Evolutionary conservation across 1,140 invertebrate genomes (phyloP).

Genomic region (Calosoma granatense): DNA sequence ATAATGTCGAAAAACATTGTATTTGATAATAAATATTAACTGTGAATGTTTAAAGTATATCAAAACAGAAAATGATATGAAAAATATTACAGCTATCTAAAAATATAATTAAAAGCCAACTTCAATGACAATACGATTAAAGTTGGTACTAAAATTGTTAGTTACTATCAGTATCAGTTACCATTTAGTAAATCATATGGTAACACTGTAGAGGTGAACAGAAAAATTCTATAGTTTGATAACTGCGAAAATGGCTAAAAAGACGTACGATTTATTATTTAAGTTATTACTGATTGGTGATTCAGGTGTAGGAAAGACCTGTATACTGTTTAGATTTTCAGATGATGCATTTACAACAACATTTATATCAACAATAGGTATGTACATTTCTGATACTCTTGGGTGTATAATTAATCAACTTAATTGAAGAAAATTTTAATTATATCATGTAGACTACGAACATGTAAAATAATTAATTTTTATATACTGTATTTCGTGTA

Average conservation of each 20-base stretch:
- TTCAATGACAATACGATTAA: too few relatives aligned
- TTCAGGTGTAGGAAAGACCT: constrained; percentile 97
- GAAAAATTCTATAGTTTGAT: too few relatives aligned
- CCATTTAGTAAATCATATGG: too few relatives aligned
- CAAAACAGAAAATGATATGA: too few relatives aligned
- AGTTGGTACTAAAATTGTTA: too few relatives aligned
- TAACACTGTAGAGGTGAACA: too few relatives aligned
- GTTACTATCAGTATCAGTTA: too few relatives aligned
- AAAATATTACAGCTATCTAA: too few relatives aligned
- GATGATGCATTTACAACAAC: constrained; percentile 98
- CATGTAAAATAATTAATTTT: neutral
- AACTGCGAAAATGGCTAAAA: constrained; percentile 67
- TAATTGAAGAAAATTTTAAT: constrained; percentile 5
- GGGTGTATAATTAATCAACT: constrained; percentile 5
- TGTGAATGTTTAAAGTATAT: too few relatives aligned
- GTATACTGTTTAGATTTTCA: constrained; percentile 95
- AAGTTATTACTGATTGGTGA: constrained; percentile 96
- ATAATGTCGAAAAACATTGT: too few relatives aligned
- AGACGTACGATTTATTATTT: constrained; percentile 97
- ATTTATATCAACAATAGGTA: constrained; percentile 97
- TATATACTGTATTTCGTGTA: neutral
- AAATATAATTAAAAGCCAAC: too few relatives aligned
- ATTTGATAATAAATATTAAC: too few relatives aligned
- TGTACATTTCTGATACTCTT: constrained; percentile 29
- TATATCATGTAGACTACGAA: constrained; percentile 27